Base-by-base conservation (phyloP, 2,797 vertebrate species). In the Cynodonichthys magdalenae region DNA sequence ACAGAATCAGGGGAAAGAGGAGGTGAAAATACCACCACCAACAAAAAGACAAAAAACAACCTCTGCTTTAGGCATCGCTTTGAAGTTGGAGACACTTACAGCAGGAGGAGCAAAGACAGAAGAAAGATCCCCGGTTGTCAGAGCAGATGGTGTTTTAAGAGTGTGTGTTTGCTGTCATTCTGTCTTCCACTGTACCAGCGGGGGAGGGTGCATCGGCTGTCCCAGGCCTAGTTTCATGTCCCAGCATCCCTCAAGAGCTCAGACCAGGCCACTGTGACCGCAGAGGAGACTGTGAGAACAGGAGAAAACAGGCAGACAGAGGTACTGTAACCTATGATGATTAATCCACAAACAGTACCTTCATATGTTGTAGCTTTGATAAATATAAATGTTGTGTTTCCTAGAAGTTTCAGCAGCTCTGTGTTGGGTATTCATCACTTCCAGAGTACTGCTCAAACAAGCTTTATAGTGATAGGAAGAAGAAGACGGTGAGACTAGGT, bases 141-240 rank as follows among this genome's bases (percentile, higher is more conserved):
- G 53, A 68, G 62, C 68, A 49, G 78, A 65, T 55, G 57, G 58
- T 70, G 49, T 72, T 69, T 6, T 64, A 50, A 74, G 17, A 54
- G 44, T 58, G 48, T 52, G 12, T 52, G 31, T 83, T 56, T 59
- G 75, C 86, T 89, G 83, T 84, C 86, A 85, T 85, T 78, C 67
- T 69, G 59, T 74, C 34, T 63, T 78, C 74, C 73, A 47, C 83
- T 79, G 61, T 74, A 68, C 47, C 69, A 44, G 79, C 74, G 84
- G 86, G 86, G 89, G 90, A 90, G 85, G 87, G 77, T 70, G 12
- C 80, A 78, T 73, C 69, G 27, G 64, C 69, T 34, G 84, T 90
- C 87, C 87, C 88, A 75, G 90, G 89, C 89, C 89, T 83, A 78
- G 82, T 88, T 87, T 79, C 75, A 87, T 84, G 86, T 92, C 86